A percentile compares a stretch with the other conserved stretches of the same genome.
phyloP scores from a whole-genome alignment of 2,797 vertebrate species.

The Malurus leucopterus region DNA sequence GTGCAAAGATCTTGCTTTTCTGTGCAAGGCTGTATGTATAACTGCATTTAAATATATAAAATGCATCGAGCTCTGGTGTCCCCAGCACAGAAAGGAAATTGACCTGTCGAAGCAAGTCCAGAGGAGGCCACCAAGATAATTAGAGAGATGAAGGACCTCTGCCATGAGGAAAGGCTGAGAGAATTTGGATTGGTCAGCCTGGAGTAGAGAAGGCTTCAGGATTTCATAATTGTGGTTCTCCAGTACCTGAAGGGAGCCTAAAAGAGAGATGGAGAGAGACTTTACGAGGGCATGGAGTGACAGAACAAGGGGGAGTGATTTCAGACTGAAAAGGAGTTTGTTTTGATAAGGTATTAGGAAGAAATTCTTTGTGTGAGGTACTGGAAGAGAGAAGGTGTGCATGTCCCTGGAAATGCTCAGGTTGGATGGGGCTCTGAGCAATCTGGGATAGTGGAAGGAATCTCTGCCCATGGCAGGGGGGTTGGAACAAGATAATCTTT shows the following conservation, averaged over 20 bases:
- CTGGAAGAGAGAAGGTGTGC: not conserved
- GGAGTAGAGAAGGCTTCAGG: not conserved
- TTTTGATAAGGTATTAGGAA: not conserved
- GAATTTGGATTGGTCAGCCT: not conserved
- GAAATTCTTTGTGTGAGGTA: not conserved
- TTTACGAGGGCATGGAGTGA: not conserved
- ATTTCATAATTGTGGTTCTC: not conserved
- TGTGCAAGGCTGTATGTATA: not conserved
- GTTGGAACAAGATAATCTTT: not conserved
- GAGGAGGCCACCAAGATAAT: not conserved
- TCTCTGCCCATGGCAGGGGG: not conserved
- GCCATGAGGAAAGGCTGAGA: not conserved
- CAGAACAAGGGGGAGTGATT: not conserved
- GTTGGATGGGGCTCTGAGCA: not conserved
- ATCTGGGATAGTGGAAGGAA: not conserved
- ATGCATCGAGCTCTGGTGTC: not conserved
- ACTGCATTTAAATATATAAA: not conserved
- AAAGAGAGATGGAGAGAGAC: too few species aligned
- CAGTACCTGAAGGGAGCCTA: not conserved
- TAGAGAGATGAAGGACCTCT: not conserved
- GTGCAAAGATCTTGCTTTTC: not conserved
- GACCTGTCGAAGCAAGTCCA: accelerated
- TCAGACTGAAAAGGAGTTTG: not conserved
- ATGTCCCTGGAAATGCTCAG: not conserved
- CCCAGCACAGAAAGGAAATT: not conserved